Conservation (phyloP, 2,888 invertebrate species). For the Ypsolopha scabrella region DNA sequence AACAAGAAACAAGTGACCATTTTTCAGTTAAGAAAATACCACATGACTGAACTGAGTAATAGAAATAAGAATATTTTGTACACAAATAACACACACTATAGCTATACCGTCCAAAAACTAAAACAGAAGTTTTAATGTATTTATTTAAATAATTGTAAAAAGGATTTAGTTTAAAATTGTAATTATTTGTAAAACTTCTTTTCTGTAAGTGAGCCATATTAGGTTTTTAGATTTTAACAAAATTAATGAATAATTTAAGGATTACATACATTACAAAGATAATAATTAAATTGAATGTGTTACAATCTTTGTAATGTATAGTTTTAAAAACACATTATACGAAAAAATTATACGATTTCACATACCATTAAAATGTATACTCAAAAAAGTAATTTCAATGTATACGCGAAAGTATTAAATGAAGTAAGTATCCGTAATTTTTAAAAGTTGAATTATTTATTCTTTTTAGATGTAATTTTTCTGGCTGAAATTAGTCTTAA, state of each 20-base stretch:
- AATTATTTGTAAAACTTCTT: constrained; percentile 6
- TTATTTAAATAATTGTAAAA: constrained; percentile 43
- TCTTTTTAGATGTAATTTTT: constrained; percentile 1
- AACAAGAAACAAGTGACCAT: background rate
- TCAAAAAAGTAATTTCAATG: constrained; percentile 25
- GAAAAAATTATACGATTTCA: constrained; percentile 46
- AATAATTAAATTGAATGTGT: constrained; percentile 8
- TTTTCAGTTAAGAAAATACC: background rate
- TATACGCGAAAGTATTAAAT: constrained; percentile 41
- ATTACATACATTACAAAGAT: background rate
- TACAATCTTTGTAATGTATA: constrained; percentile 16
- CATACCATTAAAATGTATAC: constrained; percentile 21
- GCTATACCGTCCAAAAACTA: constrained; percentile 63
- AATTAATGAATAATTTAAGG: background rate
- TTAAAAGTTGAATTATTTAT: constrained; percentile 15
- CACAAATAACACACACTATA: constrained; percentile 27
- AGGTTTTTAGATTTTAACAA: constrained; percentile 27
- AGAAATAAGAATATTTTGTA: constrained; percentile 54
- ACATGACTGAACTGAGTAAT: constrained; percentile 43
- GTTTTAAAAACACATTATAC: constrained; percentile 36
- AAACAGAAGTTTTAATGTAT: constrained; percentile 28
- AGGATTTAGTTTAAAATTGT: constrained; percentile 8
- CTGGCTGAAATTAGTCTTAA: background rate
- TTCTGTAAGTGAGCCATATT: constrained; percentile 52
- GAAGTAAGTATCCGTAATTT: constrained; percentile 18